phyloP scores from a whole-genome alignment of 2,797 vertebrate genomes.

The Muraenolepis orangiensis region DNA sequence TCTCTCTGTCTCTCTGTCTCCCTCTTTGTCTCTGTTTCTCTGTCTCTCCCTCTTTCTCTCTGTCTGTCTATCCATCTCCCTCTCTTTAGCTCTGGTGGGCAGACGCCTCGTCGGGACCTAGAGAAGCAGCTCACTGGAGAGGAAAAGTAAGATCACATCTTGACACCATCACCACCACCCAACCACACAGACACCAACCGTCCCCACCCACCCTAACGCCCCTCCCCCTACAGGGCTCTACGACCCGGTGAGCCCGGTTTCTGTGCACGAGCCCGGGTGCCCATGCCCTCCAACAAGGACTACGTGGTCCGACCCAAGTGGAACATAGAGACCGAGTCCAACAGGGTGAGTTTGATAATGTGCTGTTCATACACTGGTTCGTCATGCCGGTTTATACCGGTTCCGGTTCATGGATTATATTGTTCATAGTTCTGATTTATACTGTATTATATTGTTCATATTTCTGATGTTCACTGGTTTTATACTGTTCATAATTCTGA shows the following conservation, averaged over 20 bases:
- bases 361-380: background rate
- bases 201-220: background rate
- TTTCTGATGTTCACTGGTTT: too few relatives aligned
- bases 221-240: slow-evolving; percentile 76
- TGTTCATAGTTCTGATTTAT: too few relatives aligned
- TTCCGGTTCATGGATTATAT: too few relatives aligned
- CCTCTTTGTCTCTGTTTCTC: too few relatives aligned
- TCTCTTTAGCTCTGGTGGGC: slow-evolving; percentile 84
- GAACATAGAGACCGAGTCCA: slow-evolving; percentile 92
- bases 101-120: slow-evolving; percentile 93
- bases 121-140: slow-evolving; percentile 97
- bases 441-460: too few relatives aligned
- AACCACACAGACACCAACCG: background rate
- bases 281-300: slow-evolving; percentile 97
- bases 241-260: slow-evolving; percentile 94
- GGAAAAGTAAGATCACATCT: slow-evolving; percentile 80
- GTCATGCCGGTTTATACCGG: too few relatives aligned
- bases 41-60: background rate
- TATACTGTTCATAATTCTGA: too few relatives aligned
- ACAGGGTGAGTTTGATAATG: slow-evolving; percentile 80
- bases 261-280: slow-evolving; percentile 91
- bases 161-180: background rate
- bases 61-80: slow-evolving; percentile 27
- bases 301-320: slow-evolving; percentile 97
- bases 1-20: background rate